These are phyloP conservation scores for Yponomeuta plumbellus DNA, from an alignment of 2,888 invertebrate species.

Conservation along the genomic window DNA sequence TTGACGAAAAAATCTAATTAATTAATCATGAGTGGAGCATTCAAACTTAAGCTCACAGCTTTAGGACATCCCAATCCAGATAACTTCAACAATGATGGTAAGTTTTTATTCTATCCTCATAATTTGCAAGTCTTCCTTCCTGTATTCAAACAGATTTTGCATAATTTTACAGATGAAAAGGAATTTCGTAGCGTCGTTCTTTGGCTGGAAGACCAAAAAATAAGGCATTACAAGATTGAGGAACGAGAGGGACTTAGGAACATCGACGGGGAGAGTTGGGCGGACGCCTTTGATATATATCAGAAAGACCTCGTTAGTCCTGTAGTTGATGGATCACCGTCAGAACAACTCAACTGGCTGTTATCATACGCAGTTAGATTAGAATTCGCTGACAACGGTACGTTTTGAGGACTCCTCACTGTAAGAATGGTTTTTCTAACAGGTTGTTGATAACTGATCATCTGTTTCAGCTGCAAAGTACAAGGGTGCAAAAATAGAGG, in stretches of 20 bases:
- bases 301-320: slow-evolving; percentile 87
- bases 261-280: slow-evolving; percentile 82
- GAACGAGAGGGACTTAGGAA: slow-evolving; percentile 85
- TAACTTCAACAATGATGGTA: slow-evolving; percentile 83
- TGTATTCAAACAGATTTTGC: neutral
- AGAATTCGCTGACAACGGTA: slow-evolving; percentile 89
- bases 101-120: slow-evolving; percentile 28
- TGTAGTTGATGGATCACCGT: slow-evolving; percentile 65
- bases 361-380: slow-evolving; percentile 88
- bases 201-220: slow-evolving; percentile 97
- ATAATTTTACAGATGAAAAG: slow-evolving; percentile 79
- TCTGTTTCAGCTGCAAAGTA: slow-evolving; percentile 81
- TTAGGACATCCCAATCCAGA: slow-evolving; percentile 86
- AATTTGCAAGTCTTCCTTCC: neutral
- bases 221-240: slow-evolving; percentile 90
- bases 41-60: slow-evolving; percentile 85
- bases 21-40: slow-evolving; percentile 74
- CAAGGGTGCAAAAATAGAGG: slow-evolving; percentile 79
- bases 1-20: neutral
- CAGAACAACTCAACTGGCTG: slow-evolving; percentile 90
- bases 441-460: neutral
- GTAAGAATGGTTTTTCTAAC: slow-evolving; percentile 21
- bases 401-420: slow-evolving; percentile 23
- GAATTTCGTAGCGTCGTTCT: slow-evolving; percentile 87
- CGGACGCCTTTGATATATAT: slow-evolving; percentile 82